Evolutionary conservation across 2,888 invertebrate genomes (phyloP).

Genomic region (Sphaeridia pumilis): DNA sequence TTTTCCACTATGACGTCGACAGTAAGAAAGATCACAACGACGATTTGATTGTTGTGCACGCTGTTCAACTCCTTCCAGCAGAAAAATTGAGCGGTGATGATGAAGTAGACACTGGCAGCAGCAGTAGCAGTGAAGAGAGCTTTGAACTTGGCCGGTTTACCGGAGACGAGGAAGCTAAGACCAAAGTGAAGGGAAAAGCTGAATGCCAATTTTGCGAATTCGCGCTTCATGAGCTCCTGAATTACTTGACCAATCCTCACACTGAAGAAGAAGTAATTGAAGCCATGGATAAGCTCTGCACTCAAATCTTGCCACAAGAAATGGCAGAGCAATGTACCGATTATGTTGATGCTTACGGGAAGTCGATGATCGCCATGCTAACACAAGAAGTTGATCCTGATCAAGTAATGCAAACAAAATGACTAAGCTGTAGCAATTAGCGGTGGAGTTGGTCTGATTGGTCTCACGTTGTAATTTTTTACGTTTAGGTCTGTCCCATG

Average conservation of each 20-base stretch:
- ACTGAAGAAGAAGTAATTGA: constrained; percentile 58
- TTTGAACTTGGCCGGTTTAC: neutral
- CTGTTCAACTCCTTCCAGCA: constrained; percentile 21
- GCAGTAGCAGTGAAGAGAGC: neutral
- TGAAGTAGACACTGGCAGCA: constrained; percentile 14
- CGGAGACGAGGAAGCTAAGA: constrained; percentile 3
- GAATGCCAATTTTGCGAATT: constrained; percentile 70
- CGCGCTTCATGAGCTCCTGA: constrained; percentile 65
- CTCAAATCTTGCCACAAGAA: constrained; percentile 48
- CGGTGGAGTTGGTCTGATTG: too few relatives aligned
- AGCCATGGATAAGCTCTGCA: constrained; percentile 57
- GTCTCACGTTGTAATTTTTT: constrained; percentile 4
- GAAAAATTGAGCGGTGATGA: constrained; percentile 32
- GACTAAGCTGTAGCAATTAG: too few relatives aligned
- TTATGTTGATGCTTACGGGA: constrained; percentile 68
- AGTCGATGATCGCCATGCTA: constrained; percentile 62
- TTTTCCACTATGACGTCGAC: neutral
- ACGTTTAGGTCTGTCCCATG: constrained; percentile 56
- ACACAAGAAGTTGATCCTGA: constrained; percentile 68
- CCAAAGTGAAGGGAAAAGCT: constrained; percentile 39
- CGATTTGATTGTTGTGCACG: neutral
- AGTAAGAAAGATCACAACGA: neutral
- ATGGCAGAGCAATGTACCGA: constrained; percentile 55
- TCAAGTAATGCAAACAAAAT: too few relatives aligned
- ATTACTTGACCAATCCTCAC: constrained; percentile 53